These are phyloP conservation scores for Drosophila affinis DNA, from an alignment of 2,888 invertebrate species.

Conservation along the genomic window DNA sequence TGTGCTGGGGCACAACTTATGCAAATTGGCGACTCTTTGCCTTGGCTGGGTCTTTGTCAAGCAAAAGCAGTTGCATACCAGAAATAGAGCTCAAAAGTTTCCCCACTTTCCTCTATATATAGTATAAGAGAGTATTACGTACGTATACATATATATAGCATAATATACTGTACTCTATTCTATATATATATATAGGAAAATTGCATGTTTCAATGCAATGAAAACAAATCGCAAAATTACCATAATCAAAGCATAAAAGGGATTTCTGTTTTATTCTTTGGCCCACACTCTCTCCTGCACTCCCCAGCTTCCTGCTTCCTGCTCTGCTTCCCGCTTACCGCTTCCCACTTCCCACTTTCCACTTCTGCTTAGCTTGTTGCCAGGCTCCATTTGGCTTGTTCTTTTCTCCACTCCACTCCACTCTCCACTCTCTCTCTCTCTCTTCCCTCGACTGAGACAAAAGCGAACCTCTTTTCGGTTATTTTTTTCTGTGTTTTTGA, in stretches of 20 bases:
- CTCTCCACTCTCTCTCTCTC: background rate
- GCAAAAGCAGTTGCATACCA: conserved; percentile 53
- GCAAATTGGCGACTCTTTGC: conserved; percentile 50
- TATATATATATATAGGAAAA: conserved; percentile 51
- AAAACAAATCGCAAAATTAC: conserved; percentile 75
- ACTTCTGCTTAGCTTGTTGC: background rate
- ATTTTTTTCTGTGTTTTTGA: conserved; percentile 25
- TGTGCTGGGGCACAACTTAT: conserved; percentile 61
- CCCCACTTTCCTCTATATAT: conserved; percentile 22
- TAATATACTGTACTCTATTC: conserved; percentile 47
- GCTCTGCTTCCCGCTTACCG: background rate
- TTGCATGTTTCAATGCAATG: conserved; percentile 73
- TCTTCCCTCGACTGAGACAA: conserved; percentile 32
- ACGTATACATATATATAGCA: too few relatives aligned
- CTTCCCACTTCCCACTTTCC: too few relatives aligned
- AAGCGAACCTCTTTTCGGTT: conserved; percentile 15
- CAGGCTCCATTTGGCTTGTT: conserved; percentile 4
- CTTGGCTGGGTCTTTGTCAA: conserved; percentile 50
- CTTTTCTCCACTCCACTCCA: background rate
- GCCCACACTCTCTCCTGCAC: conserved; percentile 26
- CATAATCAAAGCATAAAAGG: conserved; percentile 72
- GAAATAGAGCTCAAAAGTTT: conserved; percentile 38
- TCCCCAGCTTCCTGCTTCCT: conserved; percentile 15
- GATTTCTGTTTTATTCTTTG: conserved; percentile 52
- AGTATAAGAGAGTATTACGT: too few relatives aligned